Percentiles rank a stretch among this genome's conserved stretches.
These are phyloP conservation scores for Temnothorax curvispinosus DNA, from an alignment of 1,140 invertebrate species.

Conservation along the genomic window DNA sequence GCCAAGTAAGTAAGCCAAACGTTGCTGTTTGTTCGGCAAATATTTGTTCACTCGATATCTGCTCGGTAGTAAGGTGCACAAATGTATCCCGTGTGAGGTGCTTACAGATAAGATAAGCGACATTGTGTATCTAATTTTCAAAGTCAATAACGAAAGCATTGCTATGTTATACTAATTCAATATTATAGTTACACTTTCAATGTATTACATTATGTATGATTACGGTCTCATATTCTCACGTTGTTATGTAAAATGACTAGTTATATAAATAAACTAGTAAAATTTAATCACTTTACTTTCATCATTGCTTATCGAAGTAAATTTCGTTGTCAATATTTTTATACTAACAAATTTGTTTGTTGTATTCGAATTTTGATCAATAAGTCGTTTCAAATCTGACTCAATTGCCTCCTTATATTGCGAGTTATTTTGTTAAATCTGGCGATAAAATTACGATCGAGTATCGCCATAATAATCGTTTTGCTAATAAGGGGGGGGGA, in stretches of 20 bases:
- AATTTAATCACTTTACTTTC: neutral
- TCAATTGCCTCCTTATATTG: neutral
- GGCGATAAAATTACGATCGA: neutral
- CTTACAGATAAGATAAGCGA: neutral
- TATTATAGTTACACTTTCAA: neutral
- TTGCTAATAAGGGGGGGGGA: neutral
- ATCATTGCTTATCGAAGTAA: neutral
- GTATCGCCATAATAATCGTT: neutral
- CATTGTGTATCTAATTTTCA: neutral
- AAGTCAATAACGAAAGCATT: neutral
- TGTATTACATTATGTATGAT: neutral
- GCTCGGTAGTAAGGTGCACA: neutral
- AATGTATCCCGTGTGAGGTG: neutral
- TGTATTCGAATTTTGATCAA: neutral
- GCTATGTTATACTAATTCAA: neutral
- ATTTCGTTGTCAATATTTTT: neutral
- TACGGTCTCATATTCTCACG: neutral
- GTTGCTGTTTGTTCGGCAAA: neutral
- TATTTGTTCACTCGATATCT: neutral
- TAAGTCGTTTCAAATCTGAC: neutral
- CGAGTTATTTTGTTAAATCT: neutral
- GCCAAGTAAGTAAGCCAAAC: slow-evolving; percentile 82
- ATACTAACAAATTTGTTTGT: neutral
- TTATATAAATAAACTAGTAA: slow-evolving; percentile 7
- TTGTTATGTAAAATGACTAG: neutral